These are phyloP conservation scores for Formica aserva DNA, from an alignment of 2,888 invertebrate genomes.

Conservation along the genomic window DNA sequence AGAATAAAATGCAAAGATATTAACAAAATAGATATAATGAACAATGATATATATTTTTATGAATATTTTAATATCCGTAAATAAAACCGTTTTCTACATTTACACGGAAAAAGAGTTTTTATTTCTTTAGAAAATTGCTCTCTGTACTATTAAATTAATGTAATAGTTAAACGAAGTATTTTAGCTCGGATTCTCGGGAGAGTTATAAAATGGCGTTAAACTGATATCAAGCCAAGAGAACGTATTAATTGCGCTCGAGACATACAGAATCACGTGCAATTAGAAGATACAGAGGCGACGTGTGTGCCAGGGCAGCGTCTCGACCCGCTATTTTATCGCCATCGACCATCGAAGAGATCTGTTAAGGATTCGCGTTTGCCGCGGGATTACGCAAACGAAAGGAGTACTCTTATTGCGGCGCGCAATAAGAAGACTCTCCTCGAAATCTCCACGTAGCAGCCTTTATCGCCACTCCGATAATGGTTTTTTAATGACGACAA, in stretches of 20 bases:
- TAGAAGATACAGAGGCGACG: slow-evolving; percentile 6
- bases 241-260: slow-evolving; percentile 16
- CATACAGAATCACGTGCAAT: slow-evolving; percentile 18
- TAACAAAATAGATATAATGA: background rate
- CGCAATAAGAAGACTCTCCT: slow-evolving; percentile 7
- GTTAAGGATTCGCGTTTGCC: slow-evolving; percentile 44
- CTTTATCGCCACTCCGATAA: slow-evolving; percentile 37
- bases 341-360: slow-evolving; percentile 57
- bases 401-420: slow-evolving; percentile 21
- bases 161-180: background rate
- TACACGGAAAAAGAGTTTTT: background rate
- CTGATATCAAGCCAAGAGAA: slow-evolving; percentile 1
- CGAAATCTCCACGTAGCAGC: slow-evolving; percentile 33
- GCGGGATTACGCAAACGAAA: slow-evolving; percentile 48
- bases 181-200: background rate
- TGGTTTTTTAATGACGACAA: slow-evolving; percentile 54
- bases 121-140: background rate
- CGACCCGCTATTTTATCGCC: slow-evolving; percentile 19
- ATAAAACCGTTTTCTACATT: background rate
- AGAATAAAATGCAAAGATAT: background rate
- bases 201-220: background rate
- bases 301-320: slow-evolving; percentile 41
- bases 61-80: background rate
- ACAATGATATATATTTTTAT: background rate
- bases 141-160: background rate